Evolutionary conservation across 2,888 invertebrate genomes (phyloP).

Genomic region (Ophion costatus): DNA sequence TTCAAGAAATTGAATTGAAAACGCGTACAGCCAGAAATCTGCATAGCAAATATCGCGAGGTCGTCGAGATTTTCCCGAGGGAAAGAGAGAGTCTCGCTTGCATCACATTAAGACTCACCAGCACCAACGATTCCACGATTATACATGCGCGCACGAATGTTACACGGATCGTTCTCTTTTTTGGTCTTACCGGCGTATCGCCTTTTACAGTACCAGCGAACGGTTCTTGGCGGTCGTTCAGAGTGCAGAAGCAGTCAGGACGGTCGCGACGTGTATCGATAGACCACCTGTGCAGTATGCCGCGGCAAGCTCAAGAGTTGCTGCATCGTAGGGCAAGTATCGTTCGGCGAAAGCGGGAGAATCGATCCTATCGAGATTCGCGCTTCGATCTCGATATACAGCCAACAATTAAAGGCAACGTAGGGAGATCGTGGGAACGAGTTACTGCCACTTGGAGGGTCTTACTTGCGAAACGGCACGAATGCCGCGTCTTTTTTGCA

Average conservation of each 20-base stretch:
- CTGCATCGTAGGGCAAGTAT: constrained; percentile 25
- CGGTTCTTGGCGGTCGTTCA: constrained; percentile 19
- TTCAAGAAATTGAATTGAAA: too few relatives aligned
- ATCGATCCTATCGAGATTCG: constrained; percentile 51
- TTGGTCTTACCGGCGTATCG: constrained; percentile 47
- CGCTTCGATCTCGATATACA: too few relatives aligned
- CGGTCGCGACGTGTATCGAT: constrained; percentile 45
- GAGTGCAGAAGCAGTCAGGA: constrained; percentile 22
- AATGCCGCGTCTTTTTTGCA: too few relatives aligned
- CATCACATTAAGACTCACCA: constrained; percentile 32
- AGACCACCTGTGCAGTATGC: constrained; percentile 37
- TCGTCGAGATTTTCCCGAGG: constrained; percentile 33
- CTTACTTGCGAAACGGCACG: not conserved
- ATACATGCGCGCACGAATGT: not conserved
- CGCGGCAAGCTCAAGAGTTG: not conserved
- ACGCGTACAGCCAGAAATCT: constrained; percentile 6
- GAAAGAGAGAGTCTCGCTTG: constrained; percentile 18
- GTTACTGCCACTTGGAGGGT: constrained; percentile 2
- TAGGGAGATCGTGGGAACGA: constrained; percentile 56
- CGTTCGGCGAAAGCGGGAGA: constrained; percentile 55
- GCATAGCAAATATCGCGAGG: constrained; percentile 4
- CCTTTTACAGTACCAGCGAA: constrained; percentile 29
- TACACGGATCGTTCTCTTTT: constrained; percentile 14
- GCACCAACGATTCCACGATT: not conserved
- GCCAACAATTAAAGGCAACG: constrained; percentile 55